Conservation (phyloP, 2,797 vertebrate species). For the Peromyscus nudipes region DNA sequence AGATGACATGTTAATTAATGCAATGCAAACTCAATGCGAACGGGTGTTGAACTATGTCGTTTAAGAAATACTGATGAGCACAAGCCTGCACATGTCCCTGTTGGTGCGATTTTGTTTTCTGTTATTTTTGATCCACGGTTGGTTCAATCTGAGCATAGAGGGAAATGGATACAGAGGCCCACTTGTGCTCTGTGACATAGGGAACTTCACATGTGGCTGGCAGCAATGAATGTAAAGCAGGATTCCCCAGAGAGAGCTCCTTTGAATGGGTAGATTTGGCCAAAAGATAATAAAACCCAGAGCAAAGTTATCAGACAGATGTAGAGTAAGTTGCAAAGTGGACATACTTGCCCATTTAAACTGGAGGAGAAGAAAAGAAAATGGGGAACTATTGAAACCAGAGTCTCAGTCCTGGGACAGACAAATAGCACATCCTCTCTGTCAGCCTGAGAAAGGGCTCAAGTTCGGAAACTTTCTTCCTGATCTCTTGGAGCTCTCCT, state of each 20-base stretch:
- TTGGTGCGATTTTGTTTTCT: neutral
- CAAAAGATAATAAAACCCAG: constrained; percentile 55
- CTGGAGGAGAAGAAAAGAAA: constrained; percentile 32
- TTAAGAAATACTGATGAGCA: neutral
- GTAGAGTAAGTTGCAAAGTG: neutral
- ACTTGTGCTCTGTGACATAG: too few relatives aligned
- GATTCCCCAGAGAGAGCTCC: neutral
- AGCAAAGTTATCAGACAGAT: constrained; percentile 68
- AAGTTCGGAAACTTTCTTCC: constrained; percentile 20
- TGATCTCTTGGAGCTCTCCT: neutral
- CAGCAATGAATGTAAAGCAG: neutral
- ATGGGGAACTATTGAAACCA: neutral
- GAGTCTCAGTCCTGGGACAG: neutral
- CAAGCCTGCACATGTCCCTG: neutral
- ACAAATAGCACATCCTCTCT: neutral
- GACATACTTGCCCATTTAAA: neutral
- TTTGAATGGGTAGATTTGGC: constrained; percentile 5
- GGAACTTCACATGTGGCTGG: neutral
- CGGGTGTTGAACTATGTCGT: neutral
- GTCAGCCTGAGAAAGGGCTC: neutral
- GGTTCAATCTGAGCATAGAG: neutral
- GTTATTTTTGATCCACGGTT: neutral
- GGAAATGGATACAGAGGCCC: neutral
- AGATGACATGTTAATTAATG: neutral
- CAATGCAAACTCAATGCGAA: neutral